phyloP scores from a whole-genome alignment of 2,888 invertebrate species.

The Cephus pygmeus region DNA sequence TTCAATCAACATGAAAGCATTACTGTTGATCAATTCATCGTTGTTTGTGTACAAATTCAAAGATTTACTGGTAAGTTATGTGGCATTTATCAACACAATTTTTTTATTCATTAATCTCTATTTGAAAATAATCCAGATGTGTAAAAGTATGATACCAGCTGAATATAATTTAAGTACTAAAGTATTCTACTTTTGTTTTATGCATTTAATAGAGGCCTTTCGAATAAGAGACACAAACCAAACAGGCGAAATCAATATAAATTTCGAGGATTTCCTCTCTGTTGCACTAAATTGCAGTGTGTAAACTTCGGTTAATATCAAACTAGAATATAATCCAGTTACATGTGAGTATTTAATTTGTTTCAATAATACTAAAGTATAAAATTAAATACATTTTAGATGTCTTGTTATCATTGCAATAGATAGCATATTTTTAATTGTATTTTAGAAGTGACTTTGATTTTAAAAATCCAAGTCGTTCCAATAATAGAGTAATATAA shows the following conservation, averaged over 20 bases:
- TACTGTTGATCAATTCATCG: conserved; percentile 89
- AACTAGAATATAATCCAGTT: too few species aligned
- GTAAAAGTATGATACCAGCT: background rate
- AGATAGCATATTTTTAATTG: too few species aligned
- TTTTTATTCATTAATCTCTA: conserved; percentile 1
- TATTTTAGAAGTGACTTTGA: too few species aligned
- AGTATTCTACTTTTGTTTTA: conserved; percentile 4
- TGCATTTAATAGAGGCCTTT: conserved; percentile 79
- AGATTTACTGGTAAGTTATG: conserved; percentile 72
- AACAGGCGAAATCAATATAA: conserved; percentile 85
- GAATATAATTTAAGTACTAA: background rate
- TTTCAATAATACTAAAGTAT: too few species aligned
- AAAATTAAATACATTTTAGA: too few species aligned
- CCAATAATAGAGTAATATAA: too few species aligned
- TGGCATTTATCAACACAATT: conserved; percentile 2
- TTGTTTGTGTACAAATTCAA: conserved; percentile 88
- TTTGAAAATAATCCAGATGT: background rate
- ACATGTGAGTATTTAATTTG: too few species aligned
- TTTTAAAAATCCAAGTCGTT: too few species aligned
- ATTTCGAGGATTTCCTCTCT: conserved; percentile 91
- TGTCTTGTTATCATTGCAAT: too few species aligned
- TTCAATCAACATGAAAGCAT: conserved; percentile 72
- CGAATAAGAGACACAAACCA: conserved; percentile 81
- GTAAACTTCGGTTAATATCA: conserved; percentile 41
- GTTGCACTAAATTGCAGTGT: conserved; percentile 82